These are phyloP conservation scores for Muraenolepis orangiensis DNA, from an alignment of 2,797 vertebrate genomes.

Conservation along the genomic window DNA sequence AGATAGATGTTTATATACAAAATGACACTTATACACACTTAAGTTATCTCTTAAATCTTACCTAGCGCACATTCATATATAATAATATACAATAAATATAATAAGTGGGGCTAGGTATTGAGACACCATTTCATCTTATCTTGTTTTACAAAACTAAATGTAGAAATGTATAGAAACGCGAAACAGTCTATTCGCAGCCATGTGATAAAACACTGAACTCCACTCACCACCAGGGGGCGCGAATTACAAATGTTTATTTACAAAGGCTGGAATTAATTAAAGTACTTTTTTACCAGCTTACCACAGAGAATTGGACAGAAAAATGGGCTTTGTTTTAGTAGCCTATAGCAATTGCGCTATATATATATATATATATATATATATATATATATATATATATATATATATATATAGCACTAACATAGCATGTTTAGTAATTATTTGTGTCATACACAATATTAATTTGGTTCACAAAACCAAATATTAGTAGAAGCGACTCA, in stretches of 20 bases:
- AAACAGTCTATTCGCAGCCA: neutral
- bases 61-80: neutral
- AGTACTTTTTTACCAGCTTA: neutral
- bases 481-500: neutral
- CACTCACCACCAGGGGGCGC: neutral
- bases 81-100: too few species aligned
- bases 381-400: too few species aligned
- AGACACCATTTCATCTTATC: neutral
- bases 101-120: neutral
- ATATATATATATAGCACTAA: too few species aligned
- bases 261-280: neutral
- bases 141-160: neutral
- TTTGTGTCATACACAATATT: neutral
- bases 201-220: neutral
- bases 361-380: too few species aligned
- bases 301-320: neutral
- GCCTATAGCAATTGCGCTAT: neutral
- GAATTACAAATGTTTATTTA: neutral
- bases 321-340: neutral
- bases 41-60: neutral
- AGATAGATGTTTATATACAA: neutral
- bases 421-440: neutral
- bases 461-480: neutral
- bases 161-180: neutral
- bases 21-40: neutral